phyloP scores from a whole-genome alignment of 2,888 invertebrate genomes.

The Dryobotodes eremita region DNA sequence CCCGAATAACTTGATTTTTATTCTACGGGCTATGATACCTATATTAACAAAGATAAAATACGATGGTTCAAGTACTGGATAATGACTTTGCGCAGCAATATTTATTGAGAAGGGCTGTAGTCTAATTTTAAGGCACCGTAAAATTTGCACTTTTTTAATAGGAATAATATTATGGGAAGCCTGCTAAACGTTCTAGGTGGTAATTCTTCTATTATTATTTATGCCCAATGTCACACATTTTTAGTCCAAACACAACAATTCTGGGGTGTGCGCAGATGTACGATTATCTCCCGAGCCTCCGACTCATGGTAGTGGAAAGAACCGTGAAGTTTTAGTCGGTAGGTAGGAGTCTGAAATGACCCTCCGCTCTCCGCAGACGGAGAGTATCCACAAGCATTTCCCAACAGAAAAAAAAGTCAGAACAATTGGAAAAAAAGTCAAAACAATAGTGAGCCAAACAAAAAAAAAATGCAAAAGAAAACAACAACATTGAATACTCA shows the following conservation, averaged over 20 bases:
- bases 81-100: neutral
- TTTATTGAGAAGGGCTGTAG: neutral
- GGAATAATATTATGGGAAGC: neutral
- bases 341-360: neutral
- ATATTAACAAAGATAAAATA: neutral
- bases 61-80: neutral
- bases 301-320: neutral
- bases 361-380: neutral
- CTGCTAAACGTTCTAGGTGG: neutral
- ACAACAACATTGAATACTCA: conserved; percentile 67
- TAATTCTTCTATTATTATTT: neutral
- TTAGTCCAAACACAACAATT: neutral
- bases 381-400: neutral
- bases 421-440: neutral
- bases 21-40: neutral
- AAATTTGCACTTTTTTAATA: neutral
- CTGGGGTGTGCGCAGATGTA: neutral
- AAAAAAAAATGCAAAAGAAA: neutral
- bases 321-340: conserved; percentile 3
- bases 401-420: neutral
- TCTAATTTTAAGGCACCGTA: neutral
- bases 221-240: neutral
- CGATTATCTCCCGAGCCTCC: neutral
- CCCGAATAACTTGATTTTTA: neutral
- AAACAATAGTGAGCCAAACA: neutral